Evolutionary conservation across 2,113 vertebrate genomes (phyloP).

Genomic region (Eulemur macaco): DNA sequence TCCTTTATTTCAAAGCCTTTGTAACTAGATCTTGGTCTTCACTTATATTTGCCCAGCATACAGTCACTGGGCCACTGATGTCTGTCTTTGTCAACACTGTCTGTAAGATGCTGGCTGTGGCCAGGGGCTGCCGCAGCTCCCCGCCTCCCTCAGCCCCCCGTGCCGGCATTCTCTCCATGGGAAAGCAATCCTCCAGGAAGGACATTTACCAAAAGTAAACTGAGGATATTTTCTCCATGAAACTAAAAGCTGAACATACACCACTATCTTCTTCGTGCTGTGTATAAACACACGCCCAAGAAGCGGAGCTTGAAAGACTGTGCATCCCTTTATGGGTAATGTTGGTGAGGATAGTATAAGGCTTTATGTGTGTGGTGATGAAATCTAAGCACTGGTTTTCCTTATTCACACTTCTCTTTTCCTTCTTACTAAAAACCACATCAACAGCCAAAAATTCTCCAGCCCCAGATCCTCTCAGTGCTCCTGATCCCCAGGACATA

Average conservation of each 20-base stretch:
- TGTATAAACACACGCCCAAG: background rate
- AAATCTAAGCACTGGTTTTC: background rate
- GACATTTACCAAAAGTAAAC: background rate
- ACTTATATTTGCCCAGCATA: background rate
- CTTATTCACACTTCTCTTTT: background rate
- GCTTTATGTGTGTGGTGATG: background rate
- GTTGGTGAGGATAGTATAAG: background rate
- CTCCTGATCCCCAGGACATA: background rate
- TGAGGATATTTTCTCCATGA: background rate
- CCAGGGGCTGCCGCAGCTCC: background rate
- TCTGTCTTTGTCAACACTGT: background rate
- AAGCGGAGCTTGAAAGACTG: background rate
- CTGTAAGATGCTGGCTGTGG: background rate
- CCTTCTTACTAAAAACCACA: background rate
- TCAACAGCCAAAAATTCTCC: background rate
- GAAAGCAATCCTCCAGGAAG: background rate
- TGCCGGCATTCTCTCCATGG: rapidly evolving
- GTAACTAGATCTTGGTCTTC: background rate
- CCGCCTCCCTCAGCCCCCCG: background rate
- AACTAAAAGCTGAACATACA: background rate
- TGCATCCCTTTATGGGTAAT: background rate
- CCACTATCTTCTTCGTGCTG: background rate
- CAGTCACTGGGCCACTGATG: background rate
- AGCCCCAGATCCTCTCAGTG: background rate
- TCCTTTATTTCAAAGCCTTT: background rate